Percentiles rank a stretch among this genome's conserved stretches.
These are phyloP conservation scores for Macrosiphum euphorbiae DNA, from an alignment of 2,888 invertebrate genomes.

Conservation along the genomic window DNA sequence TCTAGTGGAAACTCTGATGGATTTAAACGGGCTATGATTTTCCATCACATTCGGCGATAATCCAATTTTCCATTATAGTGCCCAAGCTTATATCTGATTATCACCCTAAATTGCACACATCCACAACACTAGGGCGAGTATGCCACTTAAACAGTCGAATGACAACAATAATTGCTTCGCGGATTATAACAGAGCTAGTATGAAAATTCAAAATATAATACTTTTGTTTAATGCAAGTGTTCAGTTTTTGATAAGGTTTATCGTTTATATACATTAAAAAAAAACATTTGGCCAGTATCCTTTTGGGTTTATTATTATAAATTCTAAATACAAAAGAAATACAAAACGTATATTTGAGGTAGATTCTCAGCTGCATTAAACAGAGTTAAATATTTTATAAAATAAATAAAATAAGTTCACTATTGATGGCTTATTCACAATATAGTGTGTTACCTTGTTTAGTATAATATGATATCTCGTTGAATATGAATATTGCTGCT, in stretches of 20 bases:
- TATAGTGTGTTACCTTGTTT: background rate
- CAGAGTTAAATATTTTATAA: background rate
- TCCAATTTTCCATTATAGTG: constrained; percentile 59
- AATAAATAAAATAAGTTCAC: background rate
- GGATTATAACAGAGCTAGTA: constrained; percentile 32
- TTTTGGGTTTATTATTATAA: background rate
- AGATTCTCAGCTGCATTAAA: background rate
- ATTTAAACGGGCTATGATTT: constrained; percentile 48
- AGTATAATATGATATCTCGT: background rate
- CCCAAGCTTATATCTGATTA: constrained; percentile 46
- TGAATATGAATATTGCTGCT: background rate
- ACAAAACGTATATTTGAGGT: background rate
- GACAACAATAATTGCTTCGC: constrained; percentile 39
- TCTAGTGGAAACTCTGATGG: constrained; percentile 29
- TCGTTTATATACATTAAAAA: background rate
- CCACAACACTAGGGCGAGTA: constrained; percentile 19
- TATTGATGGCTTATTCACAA: background rate
- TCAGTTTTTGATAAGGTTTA: constrained; percentile 42
- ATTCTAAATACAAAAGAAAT: background rate
- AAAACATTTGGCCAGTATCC: background rate
- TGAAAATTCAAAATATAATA: constrained; percentile 7
- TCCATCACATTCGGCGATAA: constrained; percentile 32
- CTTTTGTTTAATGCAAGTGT: constrained; percentile 34
- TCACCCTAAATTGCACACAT: constrained; percentile 60
- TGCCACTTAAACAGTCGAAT: constrained; percentile 53